Base-by-base conservation (phyloP, 2,888 invertebrate species). In the Synergus japonicus region DNA sequence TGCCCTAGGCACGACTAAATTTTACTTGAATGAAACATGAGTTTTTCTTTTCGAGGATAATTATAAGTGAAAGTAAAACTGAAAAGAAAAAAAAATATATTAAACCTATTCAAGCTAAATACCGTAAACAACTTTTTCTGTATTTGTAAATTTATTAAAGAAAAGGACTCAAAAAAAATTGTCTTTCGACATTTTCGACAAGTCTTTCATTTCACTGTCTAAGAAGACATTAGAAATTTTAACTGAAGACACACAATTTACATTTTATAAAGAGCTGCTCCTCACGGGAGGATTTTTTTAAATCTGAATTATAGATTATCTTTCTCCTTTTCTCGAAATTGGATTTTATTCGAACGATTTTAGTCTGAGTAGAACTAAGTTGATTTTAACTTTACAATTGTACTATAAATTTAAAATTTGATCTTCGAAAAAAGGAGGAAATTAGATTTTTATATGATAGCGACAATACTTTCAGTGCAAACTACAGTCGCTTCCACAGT, bases 401-500 rank as follows among this genome's bases (percentile, higher is more conserved):
- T 29, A 29, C 1, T 1, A 29, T 29, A 29, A 29, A 43, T n/a
- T 66, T 44, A 0, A 67, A 67, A n/a, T 67, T 13, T 12, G 4
- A 18, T 41, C 22, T 67, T 7, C 7, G 44, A 67, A 12, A 67
- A 67, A 44, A 67, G 43, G 18, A 43, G n/a, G 44, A 44, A 67
- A 67, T 10, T 22, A 9, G 8, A 44, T 54, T 18, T 73, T 54
- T 37, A 9, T 0, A 5, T 10, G 29, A 63, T 29, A 5, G 78
- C 73, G 65, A 83, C 10, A 82, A 64, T 29, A 29, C 22, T 73
- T 46, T 29, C 4, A 46, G 8, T 29, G 1, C 2, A 49, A 15
- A 1, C 67, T 81, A 60, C 84, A 85, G 8, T 79, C 81, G 46
- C 82, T 87, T 44, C 76, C 81, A 43, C 81, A 81, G 12, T 81